Percentiles rank a stretch among this genome's conserved stretches.
phyloP scores from a whole-genome alignment of 2,113 vertebrate species.

The Bolborhynchus lineola region DNA sequence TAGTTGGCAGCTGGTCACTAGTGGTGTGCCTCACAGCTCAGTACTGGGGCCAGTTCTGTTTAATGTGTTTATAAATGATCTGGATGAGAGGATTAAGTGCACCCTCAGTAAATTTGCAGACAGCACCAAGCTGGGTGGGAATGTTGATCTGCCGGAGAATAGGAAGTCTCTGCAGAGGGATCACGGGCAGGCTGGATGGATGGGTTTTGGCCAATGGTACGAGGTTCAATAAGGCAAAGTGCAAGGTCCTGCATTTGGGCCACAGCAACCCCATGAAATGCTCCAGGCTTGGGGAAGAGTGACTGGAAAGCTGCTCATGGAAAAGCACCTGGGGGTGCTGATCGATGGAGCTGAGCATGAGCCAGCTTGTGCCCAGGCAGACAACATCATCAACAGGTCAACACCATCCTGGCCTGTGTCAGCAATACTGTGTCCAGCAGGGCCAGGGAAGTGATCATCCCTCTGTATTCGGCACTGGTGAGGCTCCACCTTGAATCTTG shows the following conservation, averaged over 20 bases:
- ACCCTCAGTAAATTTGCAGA: fast-evolving
- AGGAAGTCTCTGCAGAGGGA: background rate
- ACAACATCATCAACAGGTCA: background rate
- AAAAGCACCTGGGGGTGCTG: background rate
- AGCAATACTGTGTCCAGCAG: background rate
- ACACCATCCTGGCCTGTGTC: background rate
- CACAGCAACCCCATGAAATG: background rate
- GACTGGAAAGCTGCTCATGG: background rate
- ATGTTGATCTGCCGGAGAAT: background rate
- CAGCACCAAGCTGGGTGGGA: fast-evolving
- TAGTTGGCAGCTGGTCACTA: fast-evolving
- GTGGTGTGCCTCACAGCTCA: too few relatives aligned
- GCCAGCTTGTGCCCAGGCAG: background rate
- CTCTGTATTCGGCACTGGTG: fast-evolving
- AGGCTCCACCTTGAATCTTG: fast-evolving
- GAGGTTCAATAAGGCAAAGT: background rate
- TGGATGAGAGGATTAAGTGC: fast-evolving
- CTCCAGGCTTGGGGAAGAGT: background rate
- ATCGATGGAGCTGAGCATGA: background rate
- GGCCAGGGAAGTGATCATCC: background rate
- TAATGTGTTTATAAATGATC: background rate
- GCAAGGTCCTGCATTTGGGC: background rate
- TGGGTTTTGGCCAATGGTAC: fast-evolving
- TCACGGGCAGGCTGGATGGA: background rate
- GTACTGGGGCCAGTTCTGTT: background rate